phyloP scores from a whole-genome alignment of 2,113 vertebrate species.

The Stictonetta naevosa region DNA sequence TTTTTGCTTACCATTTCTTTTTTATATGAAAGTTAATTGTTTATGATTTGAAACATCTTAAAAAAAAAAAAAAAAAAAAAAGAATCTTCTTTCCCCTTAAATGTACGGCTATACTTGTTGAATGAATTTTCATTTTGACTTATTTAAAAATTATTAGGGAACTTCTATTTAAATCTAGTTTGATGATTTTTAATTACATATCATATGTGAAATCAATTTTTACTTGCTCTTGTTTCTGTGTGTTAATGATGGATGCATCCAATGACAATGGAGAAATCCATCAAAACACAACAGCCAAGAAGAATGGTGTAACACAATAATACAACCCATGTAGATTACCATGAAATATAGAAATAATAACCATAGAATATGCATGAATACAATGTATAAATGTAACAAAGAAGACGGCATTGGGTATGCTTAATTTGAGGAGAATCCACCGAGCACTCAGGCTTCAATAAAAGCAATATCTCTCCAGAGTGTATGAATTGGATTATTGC shows the following conservation, averaged over 20 bases:
- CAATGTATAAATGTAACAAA: too few species aligned
- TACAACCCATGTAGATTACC: too few species aligned
- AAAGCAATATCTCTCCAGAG: too few species aligned
- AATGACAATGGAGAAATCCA: not conserved
- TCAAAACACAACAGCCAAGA: not conserved
- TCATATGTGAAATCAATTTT: not conserved
- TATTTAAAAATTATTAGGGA: not conserved
- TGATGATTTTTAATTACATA: not conserved
- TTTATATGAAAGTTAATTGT: not conserved
- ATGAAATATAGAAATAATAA: too few species aligned
- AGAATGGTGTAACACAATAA: too few species aligned
- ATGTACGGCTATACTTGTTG: not conserved
- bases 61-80: not conserved
- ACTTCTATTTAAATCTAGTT: not conserved
- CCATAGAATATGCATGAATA: too few species aligned
- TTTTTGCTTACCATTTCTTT: not conserved
- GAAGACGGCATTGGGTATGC: too few species aligned
- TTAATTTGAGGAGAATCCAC: too few species aligned
- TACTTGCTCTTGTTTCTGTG: not conserved
- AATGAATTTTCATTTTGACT: not conserved
- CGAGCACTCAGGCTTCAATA: too few species aligned
- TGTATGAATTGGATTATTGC: too few species aligned
- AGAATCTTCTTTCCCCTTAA: not conserved
- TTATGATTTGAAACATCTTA: not conserved
- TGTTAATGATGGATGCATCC: too few species aligned